Percentiles rank a stretch among this genome's conserved stretches.
These are phyloP conservation scores for Brenthis hecate DNA, from an alignment of 2,888 invertebrate genomes.

Conservation along the genomic window DNA sequence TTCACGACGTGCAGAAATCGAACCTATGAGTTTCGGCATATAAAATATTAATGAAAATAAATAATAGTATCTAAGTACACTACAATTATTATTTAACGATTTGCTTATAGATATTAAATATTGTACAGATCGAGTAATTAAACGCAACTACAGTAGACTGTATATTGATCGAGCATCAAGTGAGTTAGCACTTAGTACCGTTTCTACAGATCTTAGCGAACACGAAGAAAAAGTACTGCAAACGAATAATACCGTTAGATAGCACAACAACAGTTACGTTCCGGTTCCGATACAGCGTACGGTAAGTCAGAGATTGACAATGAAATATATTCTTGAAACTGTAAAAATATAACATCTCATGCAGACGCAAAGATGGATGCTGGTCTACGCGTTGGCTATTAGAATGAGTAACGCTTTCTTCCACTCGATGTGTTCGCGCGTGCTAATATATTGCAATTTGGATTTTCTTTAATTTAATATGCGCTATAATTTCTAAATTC, in stretches of 20 bases:
- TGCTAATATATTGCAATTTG: background rate
- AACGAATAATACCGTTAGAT: constrained; percentile 65
- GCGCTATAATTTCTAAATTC: too few relatives aligned
- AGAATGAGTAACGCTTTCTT: constrained; percentile 2
- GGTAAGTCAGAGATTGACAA: constrained; percentile 39
- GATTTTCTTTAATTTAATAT: too few relatives aligned
- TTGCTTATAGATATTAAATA: background rate
- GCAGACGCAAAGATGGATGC: background rate
- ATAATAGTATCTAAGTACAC: too few relatives aligned
- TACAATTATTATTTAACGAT: too few relatives aligned
- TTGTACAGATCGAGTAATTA: background rate
- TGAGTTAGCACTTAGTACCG: constrained; percentile 43
- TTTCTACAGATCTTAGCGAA: constrained; percentile 48
- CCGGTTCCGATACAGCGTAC: constrained; percentile 59
- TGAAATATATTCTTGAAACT: constrained; percentile 33
- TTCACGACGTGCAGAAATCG: too few relatives aligned
- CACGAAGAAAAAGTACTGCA: constrained; percentile 73
- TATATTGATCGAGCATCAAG: constrained; percentile 23
- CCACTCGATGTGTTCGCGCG: background rate
- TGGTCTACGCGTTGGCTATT: background rate
- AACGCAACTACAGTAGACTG: constrained; percentile 7
- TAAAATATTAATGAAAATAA: too few relatives aligned
- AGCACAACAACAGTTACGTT: constrained; percentile 72
- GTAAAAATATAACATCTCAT: constrained; percentile 32
- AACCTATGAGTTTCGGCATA: too few relatives aligned